Conservation (phyloP, 1,140 invertebrate species). For the Elysia chlorotica region DNA sequence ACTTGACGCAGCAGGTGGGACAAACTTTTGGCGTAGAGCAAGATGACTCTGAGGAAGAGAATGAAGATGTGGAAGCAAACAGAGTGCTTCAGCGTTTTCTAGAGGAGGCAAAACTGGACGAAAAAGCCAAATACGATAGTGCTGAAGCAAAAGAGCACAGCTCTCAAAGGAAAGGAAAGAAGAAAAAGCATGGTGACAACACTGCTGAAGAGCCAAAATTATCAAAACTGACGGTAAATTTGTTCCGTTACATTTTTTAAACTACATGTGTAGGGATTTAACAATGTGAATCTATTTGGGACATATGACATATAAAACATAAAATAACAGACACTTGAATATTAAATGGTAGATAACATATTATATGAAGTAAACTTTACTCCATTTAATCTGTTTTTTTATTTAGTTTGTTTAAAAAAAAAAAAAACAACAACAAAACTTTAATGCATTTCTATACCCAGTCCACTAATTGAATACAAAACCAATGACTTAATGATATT, state of each 20-base stretch:
- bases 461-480: too few relatives aligned
- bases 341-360: not conserved
- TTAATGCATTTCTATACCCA: too few relatives aligned
- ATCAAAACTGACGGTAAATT: conserved; percentile 2
- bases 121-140: conserved; percentile 30
- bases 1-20: too few relatives aligned
- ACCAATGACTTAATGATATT: too few relatives aligned
- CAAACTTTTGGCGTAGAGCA: too few relatives aligned
- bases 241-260: not conserved
- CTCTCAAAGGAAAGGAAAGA: not conserved
- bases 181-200: not conserved
- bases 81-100: conserved; percentile 39
- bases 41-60: conserved; percentile 49
- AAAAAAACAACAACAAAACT: too few relatives aligned
- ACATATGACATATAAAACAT: not conserved
- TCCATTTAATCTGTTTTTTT: not conserved
- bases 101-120: conserved; percentile 51
- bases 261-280: not conserved
- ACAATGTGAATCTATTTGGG: too few relatives aligned
- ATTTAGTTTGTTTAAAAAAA: not conserved
- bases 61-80: conserved; percentile 43
- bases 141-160: not conserved
- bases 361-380: not conserved
- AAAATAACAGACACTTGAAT: not conserved
- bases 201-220: not conserved